Evolutionary conservation across 2,888 invertebrate species (phyloP).

Genomic region (Isoperla grammatica): DNA sequence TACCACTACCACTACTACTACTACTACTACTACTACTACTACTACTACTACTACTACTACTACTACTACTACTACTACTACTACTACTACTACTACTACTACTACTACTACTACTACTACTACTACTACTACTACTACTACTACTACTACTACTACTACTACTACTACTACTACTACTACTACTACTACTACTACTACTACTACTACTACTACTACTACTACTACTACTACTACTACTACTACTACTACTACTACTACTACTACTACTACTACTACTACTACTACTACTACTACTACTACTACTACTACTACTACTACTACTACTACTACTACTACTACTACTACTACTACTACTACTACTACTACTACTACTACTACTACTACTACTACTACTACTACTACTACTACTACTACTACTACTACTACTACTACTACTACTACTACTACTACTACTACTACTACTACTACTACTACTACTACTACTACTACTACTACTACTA

Average conservation of each 20-base stretch:
- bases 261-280: conserved; percentile 1
- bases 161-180: too few relatives aligned
- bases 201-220: too few relatives aligned
- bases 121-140: conserved; percentile 13
- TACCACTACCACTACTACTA: conserved; percentile 11
- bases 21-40: conserved; percentile 8
- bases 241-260: neutral
- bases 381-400: too few relatives aligned
- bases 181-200: too few relatives aligned
- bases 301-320: conserved; percentile 4
- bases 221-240: too few relatives aligned
- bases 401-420: too few relatives aligned
- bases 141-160: neutral
- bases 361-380: too few relatives aligned
- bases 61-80: neutral
- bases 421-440: too few relatives aligned
- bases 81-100: conserved; percentile 1
- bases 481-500: conserved; percentile 7
- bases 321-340: conserved; percentile 9
- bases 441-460: too few relatives aligned
- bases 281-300: conserved; percentile 11
- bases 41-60: conserved; percentile 9
- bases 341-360: neutral
- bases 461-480: conserved; percentile 7
- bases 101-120: conserved; percentile 19